These are phyloP conservation scores for Drosophila eohydei DNA, from an alignment of 2,888 invertebrate species.

Conservation along the genomic window DNA sequence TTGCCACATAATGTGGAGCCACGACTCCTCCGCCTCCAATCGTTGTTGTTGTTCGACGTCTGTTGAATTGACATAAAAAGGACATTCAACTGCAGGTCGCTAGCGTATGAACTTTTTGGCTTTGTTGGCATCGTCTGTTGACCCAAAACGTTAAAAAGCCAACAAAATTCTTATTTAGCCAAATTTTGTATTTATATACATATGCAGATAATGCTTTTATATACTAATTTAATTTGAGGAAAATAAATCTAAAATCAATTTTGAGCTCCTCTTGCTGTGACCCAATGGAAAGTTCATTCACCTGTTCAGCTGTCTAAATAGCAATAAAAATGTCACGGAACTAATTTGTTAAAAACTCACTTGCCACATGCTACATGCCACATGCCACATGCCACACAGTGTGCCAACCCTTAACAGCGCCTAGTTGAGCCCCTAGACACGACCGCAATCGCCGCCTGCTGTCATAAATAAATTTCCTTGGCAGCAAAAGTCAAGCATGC, in stretches of 20 bases:
- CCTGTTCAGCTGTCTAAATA: conserved; percentile 47
- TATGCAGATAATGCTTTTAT: background rate
- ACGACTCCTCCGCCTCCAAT: conserved; percentile 3
- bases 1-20: conserved; percentile 30
- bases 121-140: conserved; percentile 7
- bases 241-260: conserved; percentile 24
- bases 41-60: conserved; percentile 33
- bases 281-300: conserved; percentile 56
- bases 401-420: conserved; percentile 8
- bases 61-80: conserved; percentile 62
- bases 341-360: conserved; percentile 66
- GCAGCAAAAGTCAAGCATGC: conserved; percentile 12
- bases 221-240: conserved; percentile 1
- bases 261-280: background rate
- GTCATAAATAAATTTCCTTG: conserved; percentile 48
- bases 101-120: conserved; percentile 31
- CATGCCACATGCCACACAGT: conserved; percentile 22
- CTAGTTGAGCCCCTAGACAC: conserved; percentile 14
- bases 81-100: conserved; percentile 70
- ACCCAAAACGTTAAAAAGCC: background rate
- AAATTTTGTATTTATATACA: background rate
- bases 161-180: background rate
- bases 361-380: conserved; percentile 18
- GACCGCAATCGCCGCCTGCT: conserved; percentile 32
- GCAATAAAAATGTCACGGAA: conserved; percentile 75